Percentiles rank a stretch among this genome's conserved stretches.
phyloP scores from a whole-genome alignment of 2,888 invertebrate species.

The Mythimna impura region DNA sequence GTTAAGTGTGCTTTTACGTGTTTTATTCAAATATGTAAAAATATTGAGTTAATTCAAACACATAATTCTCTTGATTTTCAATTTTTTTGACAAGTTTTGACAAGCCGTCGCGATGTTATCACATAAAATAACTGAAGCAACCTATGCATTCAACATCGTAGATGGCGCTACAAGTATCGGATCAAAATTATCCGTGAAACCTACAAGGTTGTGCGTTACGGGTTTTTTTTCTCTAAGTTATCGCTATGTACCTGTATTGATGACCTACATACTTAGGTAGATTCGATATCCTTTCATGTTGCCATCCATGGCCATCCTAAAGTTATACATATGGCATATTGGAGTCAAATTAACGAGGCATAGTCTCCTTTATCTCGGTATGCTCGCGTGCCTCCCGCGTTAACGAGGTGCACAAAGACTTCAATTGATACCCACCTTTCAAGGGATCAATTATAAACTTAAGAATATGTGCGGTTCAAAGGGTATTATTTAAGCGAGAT shows the following conservation, averaged over 20 bases:
- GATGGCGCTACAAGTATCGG: too few relatives aligned
- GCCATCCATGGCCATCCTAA: slow-evolving; percentile 17
- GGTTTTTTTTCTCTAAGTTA: too few relatives aligned
- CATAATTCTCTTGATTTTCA: too few relatives aligned
- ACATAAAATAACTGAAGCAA: too few relatives aligned
- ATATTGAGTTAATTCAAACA: too few relatives aligned
- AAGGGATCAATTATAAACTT: slow-evolving; percentile 49
- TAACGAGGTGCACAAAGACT: slow-evolving; percentile 68
- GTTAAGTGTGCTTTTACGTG: too few relatives aligned
- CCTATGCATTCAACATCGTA: too few relatives aligned
- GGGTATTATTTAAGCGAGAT: slow-evolving; percentile 10
- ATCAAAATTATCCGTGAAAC: too few relatives aligned
- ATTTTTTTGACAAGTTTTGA: too few relatives aligned
- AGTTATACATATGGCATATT: slow-evolving; percentile 52
- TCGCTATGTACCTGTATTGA: neutral
- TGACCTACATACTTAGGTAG: neutral
- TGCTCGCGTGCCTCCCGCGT: slow-evolving; percentile 63
- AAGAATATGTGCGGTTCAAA: slow-evolving; percentile 9
- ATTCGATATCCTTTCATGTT: neutral
- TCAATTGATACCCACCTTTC: slow-evolving; percentile 56
- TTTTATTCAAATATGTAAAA: too few relatives aligned
- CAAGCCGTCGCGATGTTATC: too few relatives aligned
- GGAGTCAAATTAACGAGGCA: slow-evolving; percentile 68
- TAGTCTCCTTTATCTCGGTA: slow-evolving; percentile 69
- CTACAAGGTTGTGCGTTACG: too few relatives aligned